Evolutionary conservation across 35 echinoderm and acorn worm species (phyloP), one percentile per base, ranked within the genome.

Genomic region (Ptychodera flava): DNA sequence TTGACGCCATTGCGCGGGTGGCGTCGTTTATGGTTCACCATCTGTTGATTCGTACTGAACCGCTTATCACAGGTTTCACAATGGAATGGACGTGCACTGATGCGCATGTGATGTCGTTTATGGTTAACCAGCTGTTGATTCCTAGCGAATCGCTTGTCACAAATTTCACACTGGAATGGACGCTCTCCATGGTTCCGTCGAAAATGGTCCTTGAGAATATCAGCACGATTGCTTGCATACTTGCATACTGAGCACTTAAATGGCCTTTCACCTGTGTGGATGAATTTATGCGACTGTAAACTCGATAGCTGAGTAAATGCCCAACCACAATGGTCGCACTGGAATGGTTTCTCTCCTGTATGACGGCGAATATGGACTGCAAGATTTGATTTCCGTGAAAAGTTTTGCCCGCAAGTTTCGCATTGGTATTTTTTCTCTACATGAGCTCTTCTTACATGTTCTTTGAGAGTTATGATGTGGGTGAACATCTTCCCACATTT

Each of bases 361-460:
- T 99, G 96, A 15, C 87, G 90, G 33, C 96, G 82, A 88, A 94
- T 94, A 53, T 99, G 96, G 78, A 92, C 92, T 33, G 81, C 85
- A 85, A 99, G 88, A 80, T 94, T 99, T 28, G 93, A 92, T 81
- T 94, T 89, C 90, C 94, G 96, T 2, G 93, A 87, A 75, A 99
- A 99, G 28, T 93, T 85, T 53, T 90, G 88, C 33, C 90, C 86
- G 84, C 96, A 99, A 28, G 90, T 85, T 33, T 80, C 75, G 78
- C 96, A 99, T 1, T 89, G 77, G 79, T 87, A 94, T 0, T 90
- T 92, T 52, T 99, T 99, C 22, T 91, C 88, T 32, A 92, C 87
- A 28, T 86, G 38, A 38, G 94, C 90, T 30, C 90, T 94, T 27
- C 90, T 79, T 78, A 92, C 83, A 82, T 99, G 96, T 28, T 88